These are phyloP conservation scores for Ochotona princeps DNA, from an alignment of 2,113 vertebrate genomes.

Conservation along the genomic window DNA sequence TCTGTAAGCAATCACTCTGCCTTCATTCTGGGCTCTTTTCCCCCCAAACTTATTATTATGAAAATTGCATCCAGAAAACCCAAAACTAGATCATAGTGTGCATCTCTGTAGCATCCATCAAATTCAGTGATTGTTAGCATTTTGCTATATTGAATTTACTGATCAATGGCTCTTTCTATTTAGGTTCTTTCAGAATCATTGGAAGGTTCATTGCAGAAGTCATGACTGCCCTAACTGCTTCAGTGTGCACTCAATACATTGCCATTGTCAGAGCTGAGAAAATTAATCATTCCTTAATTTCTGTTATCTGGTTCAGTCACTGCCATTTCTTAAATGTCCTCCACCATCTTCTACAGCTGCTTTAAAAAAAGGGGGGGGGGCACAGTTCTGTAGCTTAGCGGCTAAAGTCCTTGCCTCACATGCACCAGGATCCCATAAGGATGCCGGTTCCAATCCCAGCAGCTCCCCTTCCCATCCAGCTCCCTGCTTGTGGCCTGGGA, in stretches of 20 bases:
- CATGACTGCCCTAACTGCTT: neutral
- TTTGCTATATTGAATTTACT: constrained; percentile 24
- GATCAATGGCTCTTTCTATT: neutral
- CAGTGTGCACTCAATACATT: neutral
- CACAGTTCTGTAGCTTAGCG: too few species aligned
- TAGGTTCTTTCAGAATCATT: constrained; percentile 25
- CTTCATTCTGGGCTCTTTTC: neutral
- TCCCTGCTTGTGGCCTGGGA: too few species aligned
- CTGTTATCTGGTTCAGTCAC: neutral
- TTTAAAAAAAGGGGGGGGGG: neutral
- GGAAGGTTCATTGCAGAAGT: constrained; percentile 29
- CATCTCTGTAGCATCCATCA: constrained; percentile 30
- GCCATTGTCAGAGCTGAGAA: neutral
- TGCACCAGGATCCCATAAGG: too few species aligned
- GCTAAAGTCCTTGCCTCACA: too few species aligned
- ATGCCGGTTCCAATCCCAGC: too few species aligned
- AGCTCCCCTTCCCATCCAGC: too few species aligned
- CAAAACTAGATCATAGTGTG: neutral
- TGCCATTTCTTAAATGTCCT: neutral
- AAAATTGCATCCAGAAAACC: constrained; percentile 55
- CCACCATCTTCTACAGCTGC: neutral
- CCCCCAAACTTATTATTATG: constrained; percentile 9
- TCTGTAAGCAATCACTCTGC: constrained; percentile 60
- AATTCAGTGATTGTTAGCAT: constrained; percentile 41
- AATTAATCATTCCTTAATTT: constrained; percentile 8